Evolutionary conservation across 2,113 vertebrate species (phyloP).

Genomic region (Sinocyclocheilus grahami): DNA sequence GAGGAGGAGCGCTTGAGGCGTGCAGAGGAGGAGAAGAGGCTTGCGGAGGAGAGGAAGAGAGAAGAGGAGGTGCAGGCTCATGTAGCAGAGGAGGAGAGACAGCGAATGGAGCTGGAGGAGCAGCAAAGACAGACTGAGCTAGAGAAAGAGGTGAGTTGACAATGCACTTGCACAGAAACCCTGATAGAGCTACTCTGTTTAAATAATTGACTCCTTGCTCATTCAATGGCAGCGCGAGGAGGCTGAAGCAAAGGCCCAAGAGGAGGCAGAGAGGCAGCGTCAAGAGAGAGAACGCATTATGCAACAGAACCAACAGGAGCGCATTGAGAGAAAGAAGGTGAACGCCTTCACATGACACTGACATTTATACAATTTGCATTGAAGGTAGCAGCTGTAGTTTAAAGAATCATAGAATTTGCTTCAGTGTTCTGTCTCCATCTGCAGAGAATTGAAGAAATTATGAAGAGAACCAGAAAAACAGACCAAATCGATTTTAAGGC

Average conservation of each 20-base stretch:
- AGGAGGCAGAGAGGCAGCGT: conserved; percentile 81
- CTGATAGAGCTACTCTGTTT: not conserved
- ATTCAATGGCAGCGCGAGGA: conserved; percentile 76
- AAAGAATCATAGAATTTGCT: not conserved
- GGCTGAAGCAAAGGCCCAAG: conserved; percentile 81
- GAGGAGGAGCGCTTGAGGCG: conserved; percentile 69
- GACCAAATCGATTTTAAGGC: conserved; percentile 82
- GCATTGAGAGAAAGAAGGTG: conserved; percentile 91
- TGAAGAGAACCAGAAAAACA: conserved; percentile 89
- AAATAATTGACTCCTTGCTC: not conserved
- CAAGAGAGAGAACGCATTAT: conserved; percentile 86
- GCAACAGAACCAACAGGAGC: conserved; percentile 89
- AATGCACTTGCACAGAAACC: not conserved
- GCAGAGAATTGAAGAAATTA: conserved; percentile 95
- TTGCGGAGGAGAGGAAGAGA: conserved; percentile 75
- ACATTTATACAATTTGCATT: not conserved
- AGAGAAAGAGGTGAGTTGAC: conserved; percentile 77
- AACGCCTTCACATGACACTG: not conserved
- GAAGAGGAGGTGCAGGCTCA: conserved; percentile 74
- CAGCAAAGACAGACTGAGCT: conserved; percentile 75
- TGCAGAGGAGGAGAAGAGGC: conserved; percentile 71
- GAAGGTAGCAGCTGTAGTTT: not conserved
- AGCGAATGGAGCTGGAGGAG: conserved; percentile 76
- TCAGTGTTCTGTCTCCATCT: conserved; percentile 45
- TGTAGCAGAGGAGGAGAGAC: conserved; percentile 73